These are phyloP conservation scores for Reinhardtius hippoglossoides DNA, from an alignment of 2,113 vertebrate genomes.

Conservation along the genomic window DNA sequence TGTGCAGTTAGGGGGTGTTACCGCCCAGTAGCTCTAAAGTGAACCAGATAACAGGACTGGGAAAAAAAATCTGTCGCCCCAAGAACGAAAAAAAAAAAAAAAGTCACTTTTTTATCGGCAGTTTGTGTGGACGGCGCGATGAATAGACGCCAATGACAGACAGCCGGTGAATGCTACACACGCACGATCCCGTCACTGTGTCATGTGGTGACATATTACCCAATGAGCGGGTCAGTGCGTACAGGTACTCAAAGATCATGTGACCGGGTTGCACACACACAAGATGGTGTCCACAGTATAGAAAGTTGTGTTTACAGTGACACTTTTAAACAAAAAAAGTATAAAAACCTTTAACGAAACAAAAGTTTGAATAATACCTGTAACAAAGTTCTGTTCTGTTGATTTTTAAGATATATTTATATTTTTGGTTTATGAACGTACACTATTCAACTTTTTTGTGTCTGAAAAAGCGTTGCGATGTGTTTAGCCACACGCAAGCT, in stretches of 20 bases:
- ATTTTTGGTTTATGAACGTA: background rate
- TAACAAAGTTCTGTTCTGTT: background rate
- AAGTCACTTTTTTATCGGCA: slow-evolving; percentile 37
- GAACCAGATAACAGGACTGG: slow-evolving; percentile 32
- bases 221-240: slow-evolving; percentile 59
- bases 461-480: slow-evolving; percentile 61
- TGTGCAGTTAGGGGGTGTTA: slow-evolving; percentile 17
- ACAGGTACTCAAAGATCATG: slow-evolving; percentile 61
- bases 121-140: slow-evolving; percentile 8
- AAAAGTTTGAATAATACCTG: background rate
- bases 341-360: background rate
- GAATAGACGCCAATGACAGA: slow-evolving; percentile 32
- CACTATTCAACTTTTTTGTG: slow-evolving; percentile 13
- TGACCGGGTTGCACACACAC: slow-evolving; percentile 39
- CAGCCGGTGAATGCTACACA: slow-evolving; percentile 26
- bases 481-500: slow-evolving; percentile 70
- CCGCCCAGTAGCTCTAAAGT: slow-evolving; percentile 6
- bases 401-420: background rate
- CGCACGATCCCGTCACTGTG: slow-evolving; percentile 38
- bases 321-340: too few species aligned
- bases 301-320: slow-evolving; percentile 15
- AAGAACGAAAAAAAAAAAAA: background rate
- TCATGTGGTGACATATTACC: slow-evolving; percentile 61
- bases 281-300: slow-evolving; percentile 49
- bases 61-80: background rate